A percentile compares a stretch with the other conserved stretches of the same genome.
Evolutionary conservation across 2,888 invertebrate genomes (phyloP).

Genomic region (Phragmatobia fuliginosa): DNA sequence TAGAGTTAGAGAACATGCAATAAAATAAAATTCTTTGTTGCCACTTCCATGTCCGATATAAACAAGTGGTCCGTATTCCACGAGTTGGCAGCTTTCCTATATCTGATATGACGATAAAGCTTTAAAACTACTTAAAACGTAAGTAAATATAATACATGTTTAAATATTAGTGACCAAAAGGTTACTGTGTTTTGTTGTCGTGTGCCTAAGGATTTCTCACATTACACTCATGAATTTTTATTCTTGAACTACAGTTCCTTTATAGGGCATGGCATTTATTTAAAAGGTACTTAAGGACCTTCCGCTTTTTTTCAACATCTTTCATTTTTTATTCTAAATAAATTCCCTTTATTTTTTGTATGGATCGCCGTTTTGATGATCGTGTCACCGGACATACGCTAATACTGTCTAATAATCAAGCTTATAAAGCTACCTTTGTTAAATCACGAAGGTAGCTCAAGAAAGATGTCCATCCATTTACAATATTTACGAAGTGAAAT

Average conservation of each 20-base stretch:
- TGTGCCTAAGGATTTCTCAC: neutral
- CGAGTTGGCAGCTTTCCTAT: constrained; percentile 22
- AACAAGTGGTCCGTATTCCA: constrained; percentile 33
- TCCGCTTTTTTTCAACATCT: neutral
- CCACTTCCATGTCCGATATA: constrained; percentile 25
- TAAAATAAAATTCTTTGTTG: constrained; percentile 22
- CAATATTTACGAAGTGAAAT: neutral
- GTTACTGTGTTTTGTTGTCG: neutral
- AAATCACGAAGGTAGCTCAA: neutral
- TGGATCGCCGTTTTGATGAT: neutral
- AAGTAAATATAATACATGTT: neutral
- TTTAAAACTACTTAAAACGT: neutral
- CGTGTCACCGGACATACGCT: neutral
- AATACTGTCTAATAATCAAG: neutral
- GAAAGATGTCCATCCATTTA: neutral
- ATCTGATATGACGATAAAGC: constrained; percentile 1
- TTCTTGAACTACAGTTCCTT: no score
- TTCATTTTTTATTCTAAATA: neutral
- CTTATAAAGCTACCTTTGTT: neutral
- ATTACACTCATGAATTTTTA: neutral
- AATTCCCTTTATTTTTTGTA: neutral
- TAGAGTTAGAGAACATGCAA: constrained; percentile 27
- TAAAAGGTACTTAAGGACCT: neutral
- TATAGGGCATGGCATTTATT: neutral
- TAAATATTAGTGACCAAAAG: neutral